These are phyloP conservation scores for Xyrauchen texanus DNA, from an alignment of 2,113 vertebrate species.

Conservation along the genomic window DNA sequence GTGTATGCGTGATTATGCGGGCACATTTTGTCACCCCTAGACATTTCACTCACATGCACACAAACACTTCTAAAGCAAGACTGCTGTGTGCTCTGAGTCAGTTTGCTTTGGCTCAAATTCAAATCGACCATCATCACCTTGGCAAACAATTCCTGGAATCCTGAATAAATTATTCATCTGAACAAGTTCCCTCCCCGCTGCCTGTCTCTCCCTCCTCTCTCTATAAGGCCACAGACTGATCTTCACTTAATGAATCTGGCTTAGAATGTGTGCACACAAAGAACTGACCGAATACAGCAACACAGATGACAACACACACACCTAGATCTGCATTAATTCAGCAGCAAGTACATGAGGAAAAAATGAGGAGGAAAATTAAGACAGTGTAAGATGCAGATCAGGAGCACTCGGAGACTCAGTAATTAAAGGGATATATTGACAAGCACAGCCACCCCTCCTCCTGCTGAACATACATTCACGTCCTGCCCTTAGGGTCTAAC, in stretches of 20 bases:
- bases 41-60: slow-evolving; percentile 36
- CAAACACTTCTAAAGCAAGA: slow-evolving; percentile 33
- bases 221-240: slow-evolving; percentile 42
- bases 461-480: slow-evolving; percentile 52
- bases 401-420: slow-evolving; percentile 68
- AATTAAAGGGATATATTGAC: slow-evolving; percentile 81
- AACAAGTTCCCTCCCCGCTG: slow-evolving; percentile 60
- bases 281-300: slow-evolving; percentile 24
- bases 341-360: slow-evolving; percentile 2
- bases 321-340: slow-evolving; percentile 28
- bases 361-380: slow-evolving; percentile 43
- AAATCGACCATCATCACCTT: slow-evolving; percentile 79
- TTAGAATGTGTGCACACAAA: slow-evolving; percentile 48
- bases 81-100: slow-evolving; percentile 48
- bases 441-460: slow-evolving; percentile 62
- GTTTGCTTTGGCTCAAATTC: slow-evolving; percentile 79
- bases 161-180: slow-evolving; percentile 80
- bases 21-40: slow-evolving; percentile 15
- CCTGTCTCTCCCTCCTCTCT: slow-evolving; percentile 19
- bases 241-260: slow-evolving; percentile 52
- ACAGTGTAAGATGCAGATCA: slow-evolving; percentile 55
- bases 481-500: slow-evolving; percentile 37
- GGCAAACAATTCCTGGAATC: slow-evolving; percentile 81
- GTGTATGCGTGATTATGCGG: slow-evolving; percentile 1
- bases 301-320: slow-evolving; percentile 32